Conservation (phyloP, 2,888 invertebrate species). For the Empis livida region DNA sequence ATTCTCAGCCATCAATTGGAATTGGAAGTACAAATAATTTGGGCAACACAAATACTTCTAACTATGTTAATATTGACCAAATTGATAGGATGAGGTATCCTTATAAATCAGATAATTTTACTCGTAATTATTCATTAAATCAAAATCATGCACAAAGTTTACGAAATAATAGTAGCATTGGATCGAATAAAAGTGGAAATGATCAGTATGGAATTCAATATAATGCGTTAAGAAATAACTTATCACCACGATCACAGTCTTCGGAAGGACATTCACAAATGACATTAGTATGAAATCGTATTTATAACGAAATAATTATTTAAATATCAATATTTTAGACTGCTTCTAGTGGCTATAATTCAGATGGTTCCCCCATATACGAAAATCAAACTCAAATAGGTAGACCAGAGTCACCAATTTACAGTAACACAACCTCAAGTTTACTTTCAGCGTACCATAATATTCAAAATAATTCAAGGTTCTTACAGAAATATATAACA, state of each 20-base stretch:
- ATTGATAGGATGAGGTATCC: slow-evolving; percentile 39
- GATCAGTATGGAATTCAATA: slow-evolving; percentile 15
- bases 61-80: slow-evolving; percentile 45
- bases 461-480: slow-evolving; percentile 14
- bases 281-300: background rate
- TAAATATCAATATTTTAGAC: background rate
- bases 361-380: slow-evolving; percentile 42
- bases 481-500: background rate
- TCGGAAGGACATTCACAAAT: slow-evolving; percentile 10
- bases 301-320: background rate
- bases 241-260: slow-evolving; percentile 21
- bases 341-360: slow-evolving; percentile 12
- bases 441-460: slow-evolving; percentile 18
- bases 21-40: background rate
- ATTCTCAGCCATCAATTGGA: background rate
- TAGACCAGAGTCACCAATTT: slow-evolving; percentile 41
- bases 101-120: slow-evolving; percentile 28
- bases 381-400: slow-evolving; percentile 36
- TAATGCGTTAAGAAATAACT: slow-evolving; percentile 22
- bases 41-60: slow-evolving; percentile 20
- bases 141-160: slow-evolving; percentile 30
- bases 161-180: slow-evolving; percentile 18
- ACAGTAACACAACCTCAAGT: slow-evolving; percentile 39
- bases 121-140: slow-evolving; percentile 31
- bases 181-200: slow-evolving; percentile 3